phyloP scores from a whole-genome alignment of 1,140 invertebrate species.

The Eriocheir sinensis region DNA sequence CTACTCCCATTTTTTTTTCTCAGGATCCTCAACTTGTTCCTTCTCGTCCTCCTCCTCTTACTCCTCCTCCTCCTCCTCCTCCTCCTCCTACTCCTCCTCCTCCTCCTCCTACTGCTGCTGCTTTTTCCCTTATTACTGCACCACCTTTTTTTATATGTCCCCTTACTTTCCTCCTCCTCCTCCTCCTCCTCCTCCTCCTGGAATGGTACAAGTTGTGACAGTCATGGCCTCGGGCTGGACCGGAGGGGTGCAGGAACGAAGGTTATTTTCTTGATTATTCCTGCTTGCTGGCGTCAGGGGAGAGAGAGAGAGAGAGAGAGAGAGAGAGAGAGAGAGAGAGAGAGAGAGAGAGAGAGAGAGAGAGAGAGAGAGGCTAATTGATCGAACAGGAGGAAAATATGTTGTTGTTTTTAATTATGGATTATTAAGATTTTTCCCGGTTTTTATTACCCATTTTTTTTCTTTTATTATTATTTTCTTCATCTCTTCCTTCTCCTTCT shows the following conservation, averaged over 20 bases:
- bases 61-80: too few species aligned
- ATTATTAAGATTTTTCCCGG: too few species aligned
- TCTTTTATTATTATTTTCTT: too few species aligned
- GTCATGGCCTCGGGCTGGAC: neutral
- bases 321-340: slow-evolving; percentile 16
- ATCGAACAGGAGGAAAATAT: too few species aligned
- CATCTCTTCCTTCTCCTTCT: too few species aligned
- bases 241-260: neutral
- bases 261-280: slow-evolving; percentile 20
- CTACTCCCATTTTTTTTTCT: too few species aligned
- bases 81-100: neutral
- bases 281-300: neutral
- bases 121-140: too few species aligned
- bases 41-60: too few species aligned
- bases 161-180: neutral
- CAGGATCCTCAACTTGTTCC: too few species aligned
- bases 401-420: too few species aligned
- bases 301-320: slow-evolving; percentile 25
- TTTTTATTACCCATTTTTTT: too few species aligned
- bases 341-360: neutral
- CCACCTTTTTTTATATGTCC: too few species aligned
- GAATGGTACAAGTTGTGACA: neutral
- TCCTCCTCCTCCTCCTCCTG: neutral
- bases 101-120: neutral
- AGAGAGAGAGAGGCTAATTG: neutral